These are phyloP conservation scores for Ramazzottius varieornatus DNA, from an alignment of 2,888 invertebrate genomes.

Conservation along the genomic window DNA sequence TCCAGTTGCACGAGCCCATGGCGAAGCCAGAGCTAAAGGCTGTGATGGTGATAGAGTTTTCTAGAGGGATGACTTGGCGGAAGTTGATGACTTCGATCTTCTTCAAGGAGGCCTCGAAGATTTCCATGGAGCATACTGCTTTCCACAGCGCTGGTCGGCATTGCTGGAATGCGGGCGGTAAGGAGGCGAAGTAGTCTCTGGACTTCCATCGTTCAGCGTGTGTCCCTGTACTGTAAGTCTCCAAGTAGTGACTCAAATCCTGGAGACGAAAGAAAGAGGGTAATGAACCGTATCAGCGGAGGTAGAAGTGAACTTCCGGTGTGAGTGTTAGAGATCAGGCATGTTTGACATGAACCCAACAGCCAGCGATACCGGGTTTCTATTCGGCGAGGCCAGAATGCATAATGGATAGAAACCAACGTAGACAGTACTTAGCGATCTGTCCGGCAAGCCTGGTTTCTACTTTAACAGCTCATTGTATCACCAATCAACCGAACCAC, in stretches of 20 bases:
- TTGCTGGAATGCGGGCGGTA: neutral
- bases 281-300: too few species aligned
- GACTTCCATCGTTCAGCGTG: neutral
- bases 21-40: neutral
- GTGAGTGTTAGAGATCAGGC: too few species aligned
- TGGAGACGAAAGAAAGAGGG: neutral
- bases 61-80: neutral
- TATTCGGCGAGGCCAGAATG: too few species aligned
- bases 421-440: too few species aligned
- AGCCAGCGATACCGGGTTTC: too few species aligned
- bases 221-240: neutral
- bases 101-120: neutral
- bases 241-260: neutral
- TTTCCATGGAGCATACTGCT: neutral
- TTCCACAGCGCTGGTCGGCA: neutral
- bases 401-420: too few species aligned
- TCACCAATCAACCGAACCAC: too few species aligned
- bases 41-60: neutral
- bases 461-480: too few species aligned
- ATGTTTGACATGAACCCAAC: too few species aligned
- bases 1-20: constrained; percentile 2
- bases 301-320: too few species aligned
- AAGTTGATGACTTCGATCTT: neutral
- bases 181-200: neutral
- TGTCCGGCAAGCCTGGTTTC: too few species aligned